Evolutionary conservation across 1,140 invertebrate species (phyloP).

Genomic region (Uloborus diversus): DNA sequence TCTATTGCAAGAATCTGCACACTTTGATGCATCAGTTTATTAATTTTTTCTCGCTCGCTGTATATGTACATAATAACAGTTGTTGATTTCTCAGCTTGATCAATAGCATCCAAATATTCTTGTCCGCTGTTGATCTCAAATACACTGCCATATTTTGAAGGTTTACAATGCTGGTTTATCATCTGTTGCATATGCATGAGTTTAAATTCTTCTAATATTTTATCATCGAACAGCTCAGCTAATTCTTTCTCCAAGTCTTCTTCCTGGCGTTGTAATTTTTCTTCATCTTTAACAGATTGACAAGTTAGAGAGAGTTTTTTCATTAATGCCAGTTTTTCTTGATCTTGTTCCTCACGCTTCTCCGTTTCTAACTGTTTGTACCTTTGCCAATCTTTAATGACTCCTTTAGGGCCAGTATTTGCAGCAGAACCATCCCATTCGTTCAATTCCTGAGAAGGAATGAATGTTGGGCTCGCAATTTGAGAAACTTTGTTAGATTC

Average conservation of each 20-base stretch:
- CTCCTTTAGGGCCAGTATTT: slow-evolving; percentile 62
- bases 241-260: slow-evolving; percentile 77
- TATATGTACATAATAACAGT: slow-evolving; percentile 92
- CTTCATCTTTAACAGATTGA: slow-evolving; percentile 80
- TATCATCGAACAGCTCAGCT: slow-evolving; percentile 83
- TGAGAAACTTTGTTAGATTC: slow-evolving; percentile 2
- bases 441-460: slow-evolving; percentile 30
- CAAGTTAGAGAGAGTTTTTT: slow-evolving; percentile 89
- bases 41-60: slow-evolving; percentile 76
- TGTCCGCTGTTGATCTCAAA: slow-evolving; percentile 73
- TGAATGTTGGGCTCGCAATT: slow-evolving; percentile 12
- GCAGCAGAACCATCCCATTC: slow-evolving; percentile 60
- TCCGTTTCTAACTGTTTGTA: slow-evolving; percentile 91
- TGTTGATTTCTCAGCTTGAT: slow-evolving; percentile 85
- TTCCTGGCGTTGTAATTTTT: slow-evolving; percentile 78
- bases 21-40: slow-evolving; percentile 86
- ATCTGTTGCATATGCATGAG: slow-evolving; percentile 92
- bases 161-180: slow-evolving; percentile 67
- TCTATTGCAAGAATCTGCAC: slow-evolving; percentile 79
- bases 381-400: slow-evolving; percentile 91
- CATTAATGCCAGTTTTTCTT: slow-evolving; percentile 78
- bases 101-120: slow-evolving; percentile 86
- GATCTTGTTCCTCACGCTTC: slow-evolving; percentile 78
- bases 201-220: slow-evolving; percentile 88
- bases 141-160: slow-evolving; percentile 71